Conservation (phyloP, 2,888 invertebrate species). For the Periphyllus acericola region DNA sequence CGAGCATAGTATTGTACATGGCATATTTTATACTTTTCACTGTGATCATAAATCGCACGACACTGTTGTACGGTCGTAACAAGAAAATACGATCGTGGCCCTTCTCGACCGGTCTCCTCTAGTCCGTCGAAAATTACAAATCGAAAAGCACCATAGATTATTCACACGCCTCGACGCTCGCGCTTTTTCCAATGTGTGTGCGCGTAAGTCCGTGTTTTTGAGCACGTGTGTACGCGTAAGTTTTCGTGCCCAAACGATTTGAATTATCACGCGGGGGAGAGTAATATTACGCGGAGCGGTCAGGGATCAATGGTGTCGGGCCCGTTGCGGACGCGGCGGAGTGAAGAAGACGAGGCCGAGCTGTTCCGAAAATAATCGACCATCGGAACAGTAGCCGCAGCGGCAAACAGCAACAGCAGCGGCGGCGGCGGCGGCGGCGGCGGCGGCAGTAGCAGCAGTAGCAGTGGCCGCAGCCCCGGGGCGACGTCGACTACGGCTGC, state of each 20-base stretch:
- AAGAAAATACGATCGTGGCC: too few species aligned
- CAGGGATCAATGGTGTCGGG: constrained; percentile 42
- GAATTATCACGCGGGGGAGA: neutral
- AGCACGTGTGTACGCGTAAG: neutral
- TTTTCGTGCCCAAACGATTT: neutral
- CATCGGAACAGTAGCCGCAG: constrained; percentile 50
- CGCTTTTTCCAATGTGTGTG: too few species aligned
- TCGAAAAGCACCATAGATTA: too few species aligned
- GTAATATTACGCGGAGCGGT: neutral
- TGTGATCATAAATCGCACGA: too few species aligned
- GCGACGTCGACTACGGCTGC: constrained; percentile 35
- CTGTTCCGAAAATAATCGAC: constrained; percentile 62
- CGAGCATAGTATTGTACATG: neutral
- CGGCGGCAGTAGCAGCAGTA: neutral
- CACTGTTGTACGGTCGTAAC: too few species aligned
- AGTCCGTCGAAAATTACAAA: too few species aligned
- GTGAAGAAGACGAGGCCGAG: constrained; percentile 47
- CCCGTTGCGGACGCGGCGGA: constrained; percentile 15
- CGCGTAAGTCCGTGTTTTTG: neutral
- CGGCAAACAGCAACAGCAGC: constrained; percentile 2
- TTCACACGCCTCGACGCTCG: neutral
- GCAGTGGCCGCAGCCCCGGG: constrained; percentile 34
- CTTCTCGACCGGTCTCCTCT: too few species aligned
- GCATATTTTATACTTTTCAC: too few species aligned
- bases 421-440: neutral